phyloP scores from a whole-genome alignment of 2,888 invertebrate genomes.

The Uropetala carovei region DNA sequence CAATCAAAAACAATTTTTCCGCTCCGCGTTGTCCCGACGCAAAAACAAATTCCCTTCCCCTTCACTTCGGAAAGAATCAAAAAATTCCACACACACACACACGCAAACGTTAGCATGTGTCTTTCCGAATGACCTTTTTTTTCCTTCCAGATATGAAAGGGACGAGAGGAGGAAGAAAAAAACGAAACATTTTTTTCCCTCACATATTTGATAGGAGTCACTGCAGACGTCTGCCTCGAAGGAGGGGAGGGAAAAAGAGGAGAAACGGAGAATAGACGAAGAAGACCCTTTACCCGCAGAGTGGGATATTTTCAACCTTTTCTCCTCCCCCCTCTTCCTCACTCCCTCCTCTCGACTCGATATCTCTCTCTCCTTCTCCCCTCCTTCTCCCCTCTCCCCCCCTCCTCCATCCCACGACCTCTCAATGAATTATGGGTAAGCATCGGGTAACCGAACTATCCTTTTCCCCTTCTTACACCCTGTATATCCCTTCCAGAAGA shows the following conservation, averaged over 20 bases:
- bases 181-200: not conserved
- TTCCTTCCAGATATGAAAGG: not conserved
- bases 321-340: not conserved
- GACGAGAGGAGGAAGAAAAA: not conserved
- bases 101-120: not conserved
- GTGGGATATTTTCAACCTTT: not conserved
- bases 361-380: too few relatives aligned
- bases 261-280: not conserved
- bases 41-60: too few relatives aligned
- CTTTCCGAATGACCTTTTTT: not conserved
- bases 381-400: too few relatives aligned
- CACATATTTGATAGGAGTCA: not conserved
- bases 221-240: not conserved
- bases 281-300: not conserved
- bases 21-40: too few relatives aligned
- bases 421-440: too few relatives aligned
- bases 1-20: too few relatives aligned
- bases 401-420: too few relatives aligned
- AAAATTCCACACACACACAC: not conserved
- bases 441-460: too few relatives aligned
- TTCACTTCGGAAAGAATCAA: not conserved
- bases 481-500: too few relatives aligned
- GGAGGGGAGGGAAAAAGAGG: not conserved
- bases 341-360: not conserved
- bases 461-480: too few relatives aligned